A percentile compares a stretch with the other conserved stretches of the same genome.
phyloP scores from a whole-genome alignment of 2,113 vertebrate species.

The Eclectus roratus region DNA sequence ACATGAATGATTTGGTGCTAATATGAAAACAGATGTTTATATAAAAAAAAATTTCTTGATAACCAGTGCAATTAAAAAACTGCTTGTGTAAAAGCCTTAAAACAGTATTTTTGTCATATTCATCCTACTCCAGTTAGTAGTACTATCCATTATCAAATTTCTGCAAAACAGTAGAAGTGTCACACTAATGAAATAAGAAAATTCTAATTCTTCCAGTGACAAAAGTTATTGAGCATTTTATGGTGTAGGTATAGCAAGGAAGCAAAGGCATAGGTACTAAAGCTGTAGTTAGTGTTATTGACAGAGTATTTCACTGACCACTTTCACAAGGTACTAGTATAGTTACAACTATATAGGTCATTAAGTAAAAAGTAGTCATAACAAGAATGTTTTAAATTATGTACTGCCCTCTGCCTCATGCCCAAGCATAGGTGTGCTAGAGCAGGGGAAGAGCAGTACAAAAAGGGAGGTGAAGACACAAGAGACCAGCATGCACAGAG shows the following conservation, averaged over 20 bases:
- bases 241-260: rapidly evolving
- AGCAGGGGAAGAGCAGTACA: background rate
- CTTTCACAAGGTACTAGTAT: rapidly evolving
- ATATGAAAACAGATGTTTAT: background rate
- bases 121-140: background rate
- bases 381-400: background rate
- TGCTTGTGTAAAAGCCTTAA: background rate
- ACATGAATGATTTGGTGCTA: background rate
- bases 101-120: background rate
- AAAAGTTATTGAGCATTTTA: background rate
- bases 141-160: background rate
- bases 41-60: background rate
- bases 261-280: background rate
- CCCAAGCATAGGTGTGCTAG: rapidly evolving
- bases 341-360: background rate
- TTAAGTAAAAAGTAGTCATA: background rate
- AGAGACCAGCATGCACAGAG: background rate
- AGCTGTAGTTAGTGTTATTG: background rate
- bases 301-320: background rate
- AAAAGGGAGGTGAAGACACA: background rate
- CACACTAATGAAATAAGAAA: background rate
- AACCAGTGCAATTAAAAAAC: background rate
- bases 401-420: background rate
- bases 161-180: background rate
- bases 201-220: background rate